phyloP scores from a whole-genome alignment of 1,140 invertebrate species.

The Drosophila arizonae region DNA sequence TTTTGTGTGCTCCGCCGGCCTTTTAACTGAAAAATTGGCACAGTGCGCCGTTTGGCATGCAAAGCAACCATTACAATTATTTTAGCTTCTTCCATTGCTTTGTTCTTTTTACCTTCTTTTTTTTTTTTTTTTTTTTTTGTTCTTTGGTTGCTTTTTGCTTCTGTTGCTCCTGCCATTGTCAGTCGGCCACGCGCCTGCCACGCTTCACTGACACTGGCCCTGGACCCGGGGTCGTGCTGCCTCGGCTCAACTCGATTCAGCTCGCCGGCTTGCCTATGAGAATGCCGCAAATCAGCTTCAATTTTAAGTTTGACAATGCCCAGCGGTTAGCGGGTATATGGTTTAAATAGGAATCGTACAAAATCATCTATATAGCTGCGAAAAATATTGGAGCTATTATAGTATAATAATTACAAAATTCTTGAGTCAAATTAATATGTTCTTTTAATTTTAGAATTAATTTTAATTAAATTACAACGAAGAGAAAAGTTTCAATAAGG shows the following conservation, averaged over 20 bases:
- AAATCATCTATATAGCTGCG: no score
- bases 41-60: slow-evolving; percentile 70
- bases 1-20: slow-evolving; percentile 30
- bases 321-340: slow-evolving; percentile 1
- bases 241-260: neutral
- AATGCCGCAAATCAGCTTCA: slow-evolving; percentile 64
- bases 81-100: slow-evolving; percentile 34
- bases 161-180: slow-evolving; percentile 66
- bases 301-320: slow-evolving; percentile 20
- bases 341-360: no score
- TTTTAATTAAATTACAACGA: no score
- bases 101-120: slow-evolving; percentile 3
- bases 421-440: no score
- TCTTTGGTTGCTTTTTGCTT: slow-evolving; percentile 27
- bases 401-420: no score
- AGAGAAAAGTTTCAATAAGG: no score
- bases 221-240: slow-evolving; percentile 15
- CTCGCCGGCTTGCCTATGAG: slow-evolving; percentile 55
- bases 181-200: slow-evolving; percentile 74
- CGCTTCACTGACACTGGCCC: slow-evolving; percentile 50
- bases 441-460: no score
- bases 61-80: slow-evolving; percentile 67
- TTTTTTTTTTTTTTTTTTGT: slow-evolving; percentile 27
- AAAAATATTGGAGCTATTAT: no score
- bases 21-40: slow-evolving; percentile 80